Evolutionary conservation across 2,888 invertebrate species (phyloP).

Genomic region (Macropis europaea): DNA sequence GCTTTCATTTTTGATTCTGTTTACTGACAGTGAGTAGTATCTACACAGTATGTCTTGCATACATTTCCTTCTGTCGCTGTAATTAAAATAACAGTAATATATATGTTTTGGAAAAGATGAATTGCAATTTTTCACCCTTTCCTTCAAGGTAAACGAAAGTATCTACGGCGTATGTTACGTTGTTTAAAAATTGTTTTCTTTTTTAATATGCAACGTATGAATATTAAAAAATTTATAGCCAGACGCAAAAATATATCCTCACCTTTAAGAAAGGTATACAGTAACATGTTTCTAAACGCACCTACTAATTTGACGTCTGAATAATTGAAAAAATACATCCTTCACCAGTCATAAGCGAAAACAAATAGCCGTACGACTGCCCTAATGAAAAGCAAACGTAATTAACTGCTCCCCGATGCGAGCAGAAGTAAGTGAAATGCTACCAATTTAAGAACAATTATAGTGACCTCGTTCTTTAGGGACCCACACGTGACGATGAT

Average conservation of each 20-base stretch:
- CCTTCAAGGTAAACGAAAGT: too few species aligned
- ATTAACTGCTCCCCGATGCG: slow-evolving; percentile 18
- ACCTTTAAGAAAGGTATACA: not conserved
- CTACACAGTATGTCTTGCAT: too few species aligned
- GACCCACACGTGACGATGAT: not conserved
- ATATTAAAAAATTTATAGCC: not conserved
- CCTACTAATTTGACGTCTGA: not conserved
- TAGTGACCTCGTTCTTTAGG: not conserved
- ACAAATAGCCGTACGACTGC: not conserved
- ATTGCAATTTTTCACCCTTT: too few species aligned
- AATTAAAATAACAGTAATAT: too few species aligned
- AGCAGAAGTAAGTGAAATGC: not conserved
- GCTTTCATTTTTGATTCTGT: too few species aligned
- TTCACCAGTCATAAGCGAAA: not conserved
- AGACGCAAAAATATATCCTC: not conserved
- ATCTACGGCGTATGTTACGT: too few species aligned
- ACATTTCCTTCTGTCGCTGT: too few species aligned
- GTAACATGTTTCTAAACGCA: not conserved
- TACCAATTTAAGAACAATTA: not conserved
- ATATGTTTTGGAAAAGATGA: too few species aligned
- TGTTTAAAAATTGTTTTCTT: too few species aligned
- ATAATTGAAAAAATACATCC: not conserved
- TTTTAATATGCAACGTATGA: too few species aligned
- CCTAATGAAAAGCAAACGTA: slow-evolving; percentile 17
- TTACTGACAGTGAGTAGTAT: too few species aligned